Base-by-base conservation (phyloP, 2,888 invertebrate genomes). In the Galeruca laticollis region DNA sequence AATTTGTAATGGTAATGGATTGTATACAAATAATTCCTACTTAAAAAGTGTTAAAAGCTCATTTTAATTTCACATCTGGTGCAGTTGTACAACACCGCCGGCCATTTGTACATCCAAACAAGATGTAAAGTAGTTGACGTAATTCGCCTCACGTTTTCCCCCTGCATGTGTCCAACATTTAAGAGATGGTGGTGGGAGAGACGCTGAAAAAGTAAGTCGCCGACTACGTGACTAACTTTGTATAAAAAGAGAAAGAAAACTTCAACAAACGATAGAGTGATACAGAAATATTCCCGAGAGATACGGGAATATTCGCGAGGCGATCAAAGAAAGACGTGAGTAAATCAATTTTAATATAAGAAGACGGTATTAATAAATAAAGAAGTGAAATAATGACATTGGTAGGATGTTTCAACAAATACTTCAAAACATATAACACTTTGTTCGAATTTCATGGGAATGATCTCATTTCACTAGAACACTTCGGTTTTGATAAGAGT, bases 111-210 rank as follows among this genome's bases (percentile, higher is more conserved):
- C 35, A 57, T 15, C 18, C 66, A 72, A 74, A 74, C 72, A 70
- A 73, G 74, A 76, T 72, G 75, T 73, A 73, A 76, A 75, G 67
- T 59, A 68, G 73, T 64, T 54, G 64, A 69, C 60, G 71, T 33
- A 52, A 76, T 73, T 76, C 76, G 35, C 57, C 68, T 40, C 75
- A 76, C 76, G 76, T 76, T 62, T 61, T 65, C 63, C 52, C 57
- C 69, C 67, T 76, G 76, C 73, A 75, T 76, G 75, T 75, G 76
- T 76, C 76, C 75, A 68, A 75, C 73, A 75, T 73, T 73, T 73
- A 72, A 67, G 63, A 49, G 49, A 31, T 37, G 62, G 31, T 11
- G 61, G 61, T 15, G 61, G 8, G 33, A 35, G 52, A 40, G 43
- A 18, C 56, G 35, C 56, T 18, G 13, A 63, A 63, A 49, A 35